Percentiles rank a stretch among this genome's conserved stretches.
Conservation (phyloP, 2,797 vertebrate genomes). For the Fistularia commersonii region DNA sequence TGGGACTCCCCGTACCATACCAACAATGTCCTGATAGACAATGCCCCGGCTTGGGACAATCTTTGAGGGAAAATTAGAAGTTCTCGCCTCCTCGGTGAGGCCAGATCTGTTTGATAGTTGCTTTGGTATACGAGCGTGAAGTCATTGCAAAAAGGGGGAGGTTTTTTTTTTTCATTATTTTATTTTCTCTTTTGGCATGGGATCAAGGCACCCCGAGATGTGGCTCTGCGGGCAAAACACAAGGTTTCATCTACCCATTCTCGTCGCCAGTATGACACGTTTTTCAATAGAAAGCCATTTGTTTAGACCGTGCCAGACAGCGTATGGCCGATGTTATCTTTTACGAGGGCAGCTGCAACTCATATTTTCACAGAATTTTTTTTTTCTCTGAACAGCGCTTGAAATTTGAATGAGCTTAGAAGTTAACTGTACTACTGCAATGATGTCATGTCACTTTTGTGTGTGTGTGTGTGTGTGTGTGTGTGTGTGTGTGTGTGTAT, state of each 20-base stretch:
- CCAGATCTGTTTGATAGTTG: slow-evolving; percentile 44
- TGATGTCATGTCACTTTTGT: slow-evolving; percentile 55
- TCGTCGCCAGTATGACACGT: slow-evolving; percentile 29
- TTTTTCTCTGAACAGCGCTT: slow-evolving; percentile 57
- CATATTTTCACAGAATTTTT: slow-evolving; percentile 49
- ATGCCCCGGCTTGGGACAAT: too few species aligned
- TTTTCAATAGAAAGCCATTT: slow-evolving; percentile 53
- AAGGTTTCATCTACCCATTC: slow-evolving; percentile 33
- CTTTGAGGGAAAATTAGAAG: too few species aligned
- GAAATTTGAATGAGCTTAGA: slow-evolving; percentile 58
- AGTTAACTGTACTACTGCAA: slow-evolving; percentile 42
- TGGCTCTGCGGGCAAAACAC: slow-evolving; percentile 39
- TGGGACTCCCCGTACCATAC: too few species aligned
- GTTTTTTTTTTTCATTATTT: slow-evolving; percentile 13
- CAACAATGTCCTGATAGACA: neutral
- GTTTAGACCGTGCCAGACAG: slow-evolving; percentile 35
- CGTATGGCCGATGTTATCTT: slow-evolving; percentile 52
- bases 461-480: slow-evolving; percentile 18
- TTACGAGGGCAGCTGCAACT: slow-evolving; percentile 67
- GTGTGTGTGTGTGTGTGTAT: slow-evolving; percentile 16
- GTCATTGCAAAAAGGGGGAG: slow-evolving; percentile 50
- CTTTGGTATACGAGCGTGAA: slow-evolving; percentile 54
- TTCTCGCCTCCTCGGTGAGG: slow-evolving; percentile 4
- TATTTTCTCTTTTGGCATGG: slow-evolving; percentile 37
- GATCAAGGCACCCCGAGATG: slow-evolving; percentile 39